Percentiles rank a stretch among this genome's conserved stretches.
phyloP scores from a whole-genome alignment of 2,113 vertebrate species.

The Etia nguti region DNA sequence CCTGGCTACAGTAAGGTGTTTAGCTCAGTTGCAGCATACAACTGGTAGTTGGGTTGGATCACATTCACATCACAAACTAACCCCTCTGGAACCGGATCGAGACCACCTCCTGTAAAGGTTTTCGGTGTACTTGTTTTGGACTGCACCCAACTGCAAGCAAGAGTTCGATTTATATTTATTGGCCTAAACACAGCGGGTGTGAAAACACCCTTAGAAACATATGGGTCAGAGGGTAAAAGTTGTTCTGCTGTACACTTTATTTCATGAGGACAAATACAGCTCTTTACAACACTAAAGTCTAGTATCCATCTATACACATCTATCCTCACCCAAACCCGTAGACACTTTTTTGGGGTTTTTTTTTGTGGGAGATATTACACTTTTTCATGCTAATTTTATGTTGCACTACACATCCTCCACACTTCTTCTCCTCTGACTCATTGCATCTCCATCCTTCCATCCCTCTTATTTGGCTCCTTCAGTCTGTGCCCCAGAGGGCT shows the following conservation, averaged over 20 bases:
- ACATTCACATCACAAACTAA: neutral
- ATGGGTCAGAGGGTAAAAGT: neutral
- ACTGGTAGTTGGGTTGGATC: neutral
- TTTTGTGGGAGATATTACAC: neutral
- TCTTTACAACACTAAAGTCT: neutral
- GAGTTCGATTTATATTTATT: neutral
- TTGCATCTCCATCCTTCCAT: slow-evolving; percentile 1
- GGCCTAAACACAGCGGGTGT: neutral
- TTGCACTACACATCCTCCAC: neutral
- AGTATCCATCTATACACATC: neutral
- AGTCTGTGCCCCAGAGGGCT: slow-evolving; percentile 19
- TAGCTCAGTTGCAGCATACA: neutral
- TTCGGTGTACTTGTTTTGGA: neutral
- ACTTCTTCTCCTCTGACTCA: neutral
- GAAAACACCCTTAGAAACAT: neutral
- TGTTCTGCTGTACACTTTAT: neutral
- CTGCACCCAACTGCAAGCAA: neutral
- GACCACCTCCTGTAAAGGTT: neutral
- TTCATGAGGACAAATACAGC: neutral
- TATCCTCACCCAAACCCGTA: neutral
- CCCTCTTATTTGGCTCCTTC: slow-evolving; percentile 11
- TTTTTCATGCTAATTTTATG: neutral
- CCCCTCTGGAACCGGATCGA: neutral
- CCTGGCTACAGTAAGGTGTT: neutral
- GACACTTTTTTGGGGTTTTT: neutral